Evolutionary conservation across 2,797 vertebrate species (phyloP), one percentile per base, ranked within the genome.

Genomic region (Anguilla obscura): DNA sequence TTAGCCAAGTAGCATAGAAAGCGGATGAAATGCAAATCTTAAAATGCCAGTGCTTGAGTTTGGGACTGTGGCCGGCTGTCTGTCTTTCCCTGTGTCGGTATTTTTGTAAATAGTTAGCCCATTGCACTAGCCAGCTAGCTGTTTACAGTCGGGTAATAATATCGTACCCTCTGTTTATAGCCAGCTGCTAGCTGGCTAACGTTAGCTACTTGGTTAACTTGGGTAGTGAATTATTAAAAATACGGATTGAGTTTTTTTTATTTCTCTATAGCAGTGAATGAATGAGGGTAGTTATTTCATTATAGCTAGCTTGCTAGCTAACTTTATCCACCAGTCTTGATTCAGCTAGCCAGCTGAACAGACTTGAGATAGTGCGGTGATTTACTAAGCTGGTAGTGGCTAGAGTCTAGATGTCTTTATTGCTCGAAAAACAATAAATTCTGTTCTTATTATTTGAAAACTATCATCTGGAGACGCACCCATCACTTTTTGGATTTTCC

Each of bases 41-140:
- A 82, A 30, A 50, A 82, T 82, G 45, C 45, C 36, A 82, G 40
- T 40, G 74, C 45, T 82, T 9, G 40, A 82, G 40, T 82, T 82
- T 82, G 12, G 79, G 79, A n/a, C 40, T 50, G 24, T 48, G 79
- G 79, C 2, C n/a, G 1, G 63, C 63, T 27, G 45, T 82, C 4
- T 50, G 18, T 82, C 79, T 82, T 50, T 79, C 18, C 36, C 1
- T 82, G 45, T n/a, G 50, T 82, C 79, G 45, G 16, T 82, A 50
- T 82, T 50, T 6, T n/a, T 82, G 40, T 50, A 82, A 82, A 50
- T 82, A 50, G 50, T 88, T 45, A 30, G 12, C 48, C 56, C 30
- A 86, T 69, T 87, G 4, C 36, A 86, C 40, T 79, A 40, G 56
- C 48, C 30, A 40, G 58, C 80, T 71, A 56, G 66, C 86, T 86